Evolutionary conservation across 2,888 invertebrate species (phyloP), one percentile per base, ranked within the genome.

Genomic region (Ryuthela nishihirai): DNA sequence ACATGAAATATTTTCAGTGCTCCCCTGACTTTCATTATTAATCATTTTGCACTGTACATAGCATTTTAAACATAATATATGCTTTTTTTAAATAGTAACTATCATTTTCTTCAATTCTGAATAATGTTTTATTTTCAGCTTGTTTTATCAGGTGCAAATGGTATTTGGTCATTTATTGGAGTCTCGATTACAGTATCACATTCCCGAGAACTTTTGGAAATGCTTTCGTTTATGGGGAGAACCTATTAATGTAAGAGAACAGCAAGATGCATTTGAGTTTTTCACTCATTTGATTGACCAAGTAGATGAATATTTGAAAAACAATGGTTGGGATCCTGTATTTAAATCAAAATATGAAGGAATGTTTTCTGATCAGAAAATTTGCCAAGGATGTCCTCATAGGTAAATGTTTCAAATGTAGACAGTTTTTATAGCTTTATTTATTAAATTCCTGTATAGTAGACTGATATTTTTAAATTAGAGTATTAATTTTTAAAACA

Each of bases 201-300:
- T 73, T 38, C 79, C 79, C 2, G 74, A 75, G 62, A 70, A 72
- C 40, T 77, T 79, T 68, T 79, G 78, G 78, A 73, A 73, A 43
- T 74, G 74, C 49, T 78, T 79, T 68, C 72, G 75, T 34, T 70
- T 79, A 49, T 77, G 77, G 73, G 78, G 78, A 4, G 75, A 77
- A 61, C 72, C 75, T n/a, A 74, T 79, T 34, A 78, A 79, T 67
- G 74, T 78, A 23, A 68, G 78, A 26, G 78, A 79, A 66, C 79
- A 79, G 63, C 75, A 75, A 67, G 79, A 79, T 69, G 78, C 79
- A 21, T 78, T 78, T 65, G 79, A 79, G 65, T 79, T 79, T 71
- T 78, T 76, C 68, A 77, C 76, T 53, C 75, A 76, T 45, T 68
- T 79, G 35, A 71, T 77, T 35, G 78, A 79, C 68, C 77, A 78